Evolutionary conservation across 2,113 vertebrate genomes (phyloP), one percentile per base, ranked within the genome.

Genomic region (Nansenia antarctica): DNA sequence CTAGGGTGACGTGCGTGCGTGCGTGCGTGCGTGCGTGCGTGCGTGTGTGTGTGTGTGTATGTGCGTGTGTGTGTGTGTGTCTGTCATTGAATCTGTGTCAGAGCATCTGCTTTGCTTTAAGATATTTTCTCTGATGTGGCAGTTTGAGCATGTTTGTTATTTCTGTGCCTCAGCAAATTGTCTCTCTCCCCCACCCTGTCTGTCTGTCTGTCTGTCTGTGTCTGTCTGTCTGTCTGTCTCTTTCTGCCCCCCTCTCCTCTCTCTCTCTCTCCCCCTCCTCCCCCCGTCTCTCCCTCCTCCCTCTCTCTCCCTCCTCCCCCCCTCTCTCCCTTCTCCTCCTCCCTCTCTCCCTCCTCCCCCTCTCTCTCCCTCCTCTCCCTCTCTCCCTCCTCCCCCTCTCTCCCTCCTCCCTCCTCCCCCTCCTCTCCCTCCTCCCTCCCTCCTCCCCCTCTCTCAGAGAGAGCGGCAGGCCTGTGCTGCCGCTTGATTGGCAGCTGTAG

Each of bases 401-500:
- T 52, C 14, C 5, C 12, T 39, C 22, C 34, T n/a, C 37, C 26
- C 62, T 14, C 7, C 8, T 54, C 9, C 12, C 15, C 32, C 14
- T 6, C 7, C 63, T 73, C 58, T 77, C 66, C 76, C 73, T 67
- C 54, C 34, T 65, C 63, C 78, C 67, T 57, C 69, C 67, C 47
- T 29, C 26, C 73, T 60, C 82, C 30, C 35, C 35, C 9, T 1
- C 0, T 57, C 42, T 72, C 11, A 95, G 95, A 96, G 87, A 90
- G 95, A 79, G 95, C 94, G 0, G 95, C 95, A 0, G 95, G 95
- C 60, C 91, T 96, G 74, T 96, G 95, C 89, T 95, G 94, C 84
- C 93, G 95, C 76, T 89, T 96, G 91, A 94, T 94, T 62, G 87
- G 93, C 91, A 94, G 93, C 63, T 96, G 95, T 89, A 95, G 89